Conservation (phyloP, 2,888 invertebrate species). For the Lamellibrachia satsuma region DNA sequence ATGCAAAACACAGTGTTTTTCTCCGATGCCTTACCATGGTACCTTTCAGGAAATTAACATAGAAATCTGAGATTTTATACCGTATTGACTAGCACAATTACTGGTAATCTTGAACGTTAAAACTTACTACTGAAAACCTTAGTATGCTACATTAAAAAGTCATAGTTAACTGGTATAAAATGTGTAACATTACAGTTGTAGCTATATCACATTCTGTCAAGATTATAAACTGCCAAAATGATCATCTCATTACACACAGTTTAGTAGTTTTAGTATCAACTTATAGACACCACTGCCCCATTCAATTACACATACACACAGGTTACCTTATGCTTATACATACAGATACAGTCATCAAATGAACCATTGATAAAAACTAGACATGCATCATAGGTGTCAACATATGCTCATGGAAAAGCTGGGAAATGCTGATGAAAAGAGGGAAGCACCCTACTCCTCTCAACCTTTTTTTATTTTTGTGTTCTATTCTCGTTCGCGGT, state of each 20-base stretch:
- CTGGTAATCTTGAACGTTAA: not conserved
- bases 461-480: not conserved
- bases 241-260: not conserved
- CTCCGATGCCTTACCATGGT: not conserved
- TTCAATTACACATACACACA: not conserved
- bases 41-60: not conserved
- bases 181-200: not conserved
- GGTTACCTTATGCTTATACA: not conserved
- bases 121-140: not conserved
- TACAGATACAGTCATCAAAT: not conserved
- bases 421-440: no score
- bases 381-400: not conserved
- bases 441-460: not conserved
- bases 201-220: not conserved
- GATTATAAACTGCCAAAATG: not conserved
- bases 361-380: not conserved
- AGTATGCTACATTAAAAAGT: not conserved
- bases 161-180: not conserved
- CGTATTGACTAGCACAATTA: not conserved
- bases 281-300: not conserved
- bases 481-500: not conserved
- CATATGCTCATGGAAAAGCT: not conserved
- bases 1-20: no score
- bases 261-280: constrained; percentile 8
- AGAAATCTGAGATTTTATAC: not conserved